These are phyloP conservation scores for Drosophila burlai DNA, from an alignment of 1,140 invertebrate species.

Conservation along the genomic window DNA sequence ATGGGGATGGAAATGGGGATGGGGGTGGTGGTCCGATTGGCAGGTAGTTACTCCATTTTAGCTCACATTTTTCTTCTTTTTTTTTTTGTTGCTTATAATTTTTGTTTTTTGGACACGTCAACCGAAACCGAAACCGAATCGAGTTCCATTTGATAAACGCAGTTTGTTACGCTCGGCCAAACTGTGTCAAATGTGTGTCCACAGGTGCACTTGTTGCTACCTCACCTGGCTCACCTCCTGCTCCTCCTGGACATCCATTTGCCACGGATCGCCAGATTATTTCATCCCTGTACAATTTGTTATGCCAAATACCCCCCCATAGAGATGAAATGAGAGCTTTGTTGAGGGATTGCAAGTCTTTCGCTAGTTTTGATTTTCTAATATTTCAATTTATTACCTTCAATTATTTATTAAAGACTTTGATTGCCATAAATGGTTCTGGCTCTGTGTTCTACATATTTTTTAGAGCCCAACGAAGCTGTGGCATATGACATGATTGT, in stretches of 20 bases:
- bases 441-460: conserved; percentile 21
- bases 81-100: conserved; percentile 4
- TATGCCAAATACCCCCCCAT: not conserved
- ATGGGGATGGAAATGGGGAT: not conserved
- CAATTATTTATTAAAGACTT: not conserved
- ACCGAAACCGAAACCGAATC: conserved; percentile 51
- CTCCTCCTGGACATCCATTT: conserved; percentile 17
- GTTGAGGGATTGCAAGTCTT: not conserved
- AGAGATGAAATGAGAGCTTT: not conserved
- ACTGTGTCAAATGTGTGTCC: conserved; percentile 78
- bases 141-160: conserved; percentile 67
- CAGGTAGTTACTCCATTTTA: conserved; percentile 8
- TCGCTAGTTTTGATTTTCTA: not conserved
- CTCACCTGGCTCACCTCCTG: not conserved
- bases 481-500: not conserved
- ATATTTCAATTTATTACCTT: not conserved
- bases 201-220: conserved; percentile 65
- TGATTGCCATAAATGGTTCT: not conserved
- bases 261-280: conserved; percentile 14
- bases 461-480: conserved; percentile 32
- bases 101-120: conserved; percentile 63
- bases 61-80: not conserved
- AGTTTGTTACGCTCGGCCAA: conserved; percentile 78
- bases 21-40: conserved; percentile 1
- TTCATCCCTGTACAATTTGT: not conserved